phyloP scores from a whole-genome alignment of 2,888 invertebrate genomes.

The Chouioia cunea region DNA sequence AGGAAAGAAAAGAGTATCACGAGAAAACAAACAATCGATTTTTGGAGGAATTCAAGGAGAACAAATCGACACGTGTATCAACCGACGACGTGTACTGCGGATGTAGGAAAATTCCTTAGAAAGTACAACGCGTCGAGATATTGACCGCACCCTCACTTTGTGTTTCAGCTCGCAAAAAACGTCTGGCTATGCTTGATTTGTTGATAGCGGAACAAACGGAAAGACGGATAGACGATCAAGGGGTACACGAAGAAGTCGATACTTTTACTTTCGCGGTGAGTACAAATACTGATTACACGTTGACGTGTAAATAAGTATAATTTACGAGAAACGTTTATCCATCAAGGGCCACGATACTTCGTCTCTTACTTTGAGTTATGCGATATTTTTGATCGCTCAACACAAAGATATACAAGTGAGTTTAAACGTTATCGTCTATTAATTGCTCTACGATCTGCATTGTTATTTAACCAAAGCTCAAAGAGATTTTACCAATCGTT shows the following conservation, averaged over 20 bases:
- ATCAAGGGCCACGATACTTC: conserved; percentile 76
- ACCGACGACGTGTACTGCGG: neutral
- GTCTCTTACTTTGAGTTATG: conserved; percentile 70
- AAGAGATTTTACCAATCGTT: no score
- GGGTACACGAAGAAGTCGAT: conserved; percentile 62
- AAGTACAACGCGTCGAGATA: no score
- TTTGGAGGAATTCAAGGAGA: conserved; percentile 39
- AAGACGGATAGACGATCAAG: conserved; percentile 54
- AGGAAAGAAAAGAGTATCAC: conserved; percentile 55
- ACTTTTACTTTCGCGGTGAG: no score
- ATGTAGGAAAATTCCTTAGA: conserved; percentile 5
- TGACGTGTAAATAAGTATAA: conserved; percentile 59
- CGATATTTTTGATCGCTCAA: conserved; percentile 70
- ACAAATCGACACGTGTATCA: conserved; percentile 16
- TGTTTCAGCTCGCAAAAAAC: conserved; percentile 46
- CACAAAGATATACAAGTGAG: conserved; percentile 63
- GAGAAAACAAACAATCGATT: conserved; percentile 47
- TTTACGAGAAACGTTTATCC: neutral
- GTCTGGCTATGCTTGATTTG: conserved; percentile 45
- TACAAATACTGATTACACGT: no score
- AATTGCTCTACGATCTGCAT: neutral
- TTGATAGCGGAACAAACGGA: conserved; percentile 54
- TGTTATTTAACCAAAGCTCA: no score
- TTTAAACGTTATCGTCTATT: neutral
- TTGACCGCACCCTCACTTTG: no score